Base-by-base conservation (phyloP, 2,797 vertebrate genomes). In the Echeneis naucrates region DNA sequence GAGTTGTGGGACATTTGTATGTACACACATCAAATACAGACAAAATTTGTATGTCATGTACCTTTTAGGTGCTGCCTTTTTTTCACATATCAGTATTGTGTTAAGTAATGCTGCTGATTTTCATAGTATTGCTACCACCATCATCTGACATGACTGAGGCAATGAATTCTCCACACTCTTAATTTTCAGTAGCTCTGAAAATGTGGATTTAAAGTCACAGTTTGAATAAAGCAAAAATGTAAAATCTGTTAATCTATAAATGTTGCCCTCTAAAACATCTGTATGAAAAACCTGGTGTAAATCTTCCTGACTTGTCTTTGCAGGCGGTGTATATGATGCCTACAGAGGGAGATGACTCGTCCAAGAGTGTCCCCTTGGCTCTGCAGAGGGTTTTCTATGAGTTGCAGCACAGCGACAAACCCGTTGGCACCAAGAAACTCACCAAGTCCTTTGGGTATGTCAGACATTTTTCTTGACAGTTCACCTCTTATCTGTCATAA, bases 321-420 rank as follows among this genome's bases (percentile, higher is more conserved):
- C 85, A 99, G 98, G 98, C 98, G 62, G 98, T 99, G 81, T 99
- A 99, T 93, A 99, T 99, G 98, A 99, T 99, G 98, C 98, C 98
- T 76, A 99, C 98, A 40, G 98, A 99, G 93, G 98, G 98, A 21
- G 98, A 99, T 26, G 98, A 99, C 88, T 99, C 98, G 3, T 99
- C 97, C 58, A 99, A 99, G 94, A 99, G 98, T 11, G 97, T 99
- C 74, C 98, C 98, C 30, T 94, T 99, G 82, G 98, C 98, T 0
- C 93, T 99, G 77, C 98, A 99, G 86, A 96, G 98, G 94, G 98
- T 99, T 78, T 99, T 99, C 92, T 99, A 99, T 58, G 98, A 99
- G 85, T 93, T 99, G 57, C 98, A 99, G 83, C 98, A 99, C 89
- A 99, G 98, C 24, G 98, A 99, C 91, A 99, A 99, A 86, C 98